Base-by-base conservation (phyloP, 1,140 invertebrate genomes). In the Riptortus pedestris region DNA sequence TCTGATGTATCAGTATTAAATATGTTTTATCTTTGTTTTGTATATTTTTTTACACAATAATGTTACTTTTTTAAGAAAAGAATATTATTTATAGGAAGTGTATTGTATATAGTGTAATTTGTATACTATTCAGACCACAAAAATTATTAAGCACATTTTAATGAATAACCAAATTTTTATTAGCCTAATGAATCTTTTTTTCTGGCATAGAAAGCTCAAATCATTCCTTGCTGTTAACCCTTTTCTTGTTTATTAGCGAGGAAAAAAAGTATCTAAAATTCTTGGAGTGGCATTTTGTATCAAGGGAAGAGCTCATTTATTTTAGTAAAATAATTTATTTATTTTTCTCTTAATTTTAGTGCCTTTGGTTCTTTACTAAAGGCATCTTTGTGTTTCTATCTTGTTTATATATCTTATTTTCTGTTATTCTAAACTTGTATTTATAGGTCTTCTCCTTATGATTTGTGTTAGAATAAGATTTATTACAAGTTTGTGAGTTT, bases 271-370 rank as follows among this genome's bases (percentile, higher is more conserved):
- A 38, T 7, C 14, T 38, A 38, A 38, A 38, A 38, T 38, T 38
- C 14, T 38, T 7, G 24, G 16, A 26, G 7, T 26, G 14, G 7
- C 26, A 24, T 20, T 24, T 24, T 55, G 16, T 24, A 24, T 14
- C 26, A 24, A 55, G 51, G 51, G 24, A 55, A 55, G 51, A 55
- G 51, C 51, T 55, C 51, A 55, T 24, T 55, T 55, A 55, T 55
- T 24, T 55, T 26, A 7, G 20, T 55, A 24, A 24, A 55, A 24
- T 55, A 55, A 55, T 55, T 55, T 55, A 55, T 55, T 55, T 55
- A 55, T 55, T 55, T 38, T n/a, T n/a, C n/a, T n/a, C n/a, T n/a
- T n/a, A n/a, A n/a, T n/a, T n/a, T n/a, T n/a, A n/a, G n/a, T n/a
- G n/a, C n/a, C n/a, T n/a, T n/a, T n/a, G n/a, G n/a, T n/a, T n/a